These are phyloP conservation scores for Ametastegia equiseti DNA, from an alignment of 2,888 invertebrate genomes.

Conservation along the genomic window DNA sequence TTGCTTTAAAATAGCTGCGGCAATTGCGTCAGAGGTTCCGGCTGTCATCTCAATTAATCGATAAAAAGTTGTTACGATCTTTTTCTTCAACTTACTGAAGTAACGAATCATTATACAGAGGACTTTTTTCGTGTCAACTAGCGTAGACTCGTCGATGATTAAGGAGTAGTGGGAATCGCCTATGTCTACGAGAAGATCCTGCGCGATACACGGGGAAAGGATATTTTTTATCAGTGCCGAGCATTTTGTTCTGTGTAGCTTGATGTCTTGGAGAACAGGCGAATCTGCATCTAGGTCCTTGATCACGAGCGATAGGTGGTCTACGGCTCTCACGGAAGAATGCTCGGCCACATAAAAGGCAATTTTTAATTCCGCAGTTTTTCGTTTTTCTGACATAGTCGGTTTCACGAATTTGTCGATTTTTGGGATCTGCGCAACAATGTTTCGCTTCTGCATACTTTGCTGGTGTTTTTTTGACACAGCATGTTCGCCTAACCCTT, in stretches of 20 bases:
- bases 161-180: slow-evolving; percentile 62
- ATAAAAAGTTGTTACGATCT: slow-evolving; percentile 58
- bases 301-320: slow-evolving; percentile 57
- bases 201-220: slow-evolving; percentile 60
- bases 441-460: slow-evolving; percentile 47
- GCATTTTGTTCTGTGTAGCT: slow-evolving; percentile 60
- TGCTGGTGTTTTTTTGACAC: slow-evolving; percentile 61
- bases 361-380: slow-evolving; percentile 59
- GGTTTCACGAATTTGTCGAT: slow-evolving; percentile 41
- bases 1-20: slow-evolving; percentile 46
- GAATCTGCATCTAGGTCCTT: slow-evolving; percentile 56
- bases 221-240: slow-evolving; percentile 65
- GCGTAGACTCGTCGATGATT: slow-evolving; percentile 65
- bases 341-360: slow-evolving; percentile 61
- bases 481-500: slow-evolving; percentile 60
- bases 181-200: slow-evolving; percentile 63
- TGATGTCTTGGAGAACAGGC: slow-evolving; percentile 58
- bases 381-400: slow-evolving; percentile 49
- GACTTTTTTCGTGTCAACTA: slow-evolving; percentile 55
- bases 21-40: slow-evolving; percentile 52
- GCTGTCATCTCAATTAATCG: slow-evolving; percentile 52
- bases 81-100: slow-evolving; percentile 51
- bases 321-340: slow-evolving; percentile 54
- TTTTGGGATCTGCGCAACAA: slow-evolving; percentile 51
- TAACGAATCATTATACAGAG: slow-evolving; percentile 57